Evolutionary conservation across 2,888 invertebrate species (phyloP), one percentile per base, ranked within the genome.

Genomic region (Disparrhopalites patrizii): DNA sequence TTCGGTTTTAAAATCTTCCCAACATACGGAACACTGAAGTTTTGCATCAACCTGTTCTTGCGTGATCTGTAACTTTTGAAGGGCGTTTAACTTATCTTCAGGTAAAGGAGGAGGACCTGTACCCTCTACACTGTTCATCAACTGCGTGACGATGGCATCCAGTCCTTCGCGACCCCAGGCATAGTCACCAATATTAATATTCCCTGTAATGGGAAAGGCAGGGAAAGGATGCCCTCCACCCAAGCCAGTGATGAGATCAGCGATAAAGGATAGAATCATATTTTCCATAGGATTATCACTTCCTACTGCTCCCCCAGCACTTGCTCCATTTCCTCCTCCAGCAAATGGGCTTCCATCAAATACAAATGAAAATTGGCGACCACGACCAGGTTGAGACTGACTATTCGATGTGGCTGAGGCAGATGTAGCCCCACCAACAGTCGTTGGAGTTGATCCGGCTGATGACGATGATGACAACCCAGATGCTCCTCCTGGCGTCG

Each of bases 71-170:
- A 90, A 87, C 65, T 85, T 85, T 65, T 93, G 92, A 76, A 98
- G 85, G 76, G 88, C 86, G 57, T 90, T 88, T 73, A 98, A 92
- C 77, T 89, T 88, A 55, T 93, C 91, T 77, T 87, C 86, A 10
- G 91, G 85, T 76, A 97, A 83, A 15, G 95, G 95, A 15, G 97
- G 95, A 2, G 96, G 94, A 3, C 90, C 90, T 56, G 87, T 85
- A n/a, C 87, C 88, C 79, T 93, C 97, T 83, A 96, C 86, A 83
- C 97, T 96, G 79, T 96, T 96, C 75, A 97, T 83, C 75, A 98
- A 82, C 80, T 95, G 95, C 51, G 95, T 94, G 70, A 97, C 93
- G 76, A 97, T 93, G 36, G 94, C 89, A 79, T 97, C 96, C 67
- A 97, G 81, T 58, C 91, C 91, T 76, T 89, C 89, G 36, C 88